Evolutionary conservation across 30 jellyfish, hydroid and myxozoan species (phyloP).

Genomic region (Chironex yamaguchii): DNA sequence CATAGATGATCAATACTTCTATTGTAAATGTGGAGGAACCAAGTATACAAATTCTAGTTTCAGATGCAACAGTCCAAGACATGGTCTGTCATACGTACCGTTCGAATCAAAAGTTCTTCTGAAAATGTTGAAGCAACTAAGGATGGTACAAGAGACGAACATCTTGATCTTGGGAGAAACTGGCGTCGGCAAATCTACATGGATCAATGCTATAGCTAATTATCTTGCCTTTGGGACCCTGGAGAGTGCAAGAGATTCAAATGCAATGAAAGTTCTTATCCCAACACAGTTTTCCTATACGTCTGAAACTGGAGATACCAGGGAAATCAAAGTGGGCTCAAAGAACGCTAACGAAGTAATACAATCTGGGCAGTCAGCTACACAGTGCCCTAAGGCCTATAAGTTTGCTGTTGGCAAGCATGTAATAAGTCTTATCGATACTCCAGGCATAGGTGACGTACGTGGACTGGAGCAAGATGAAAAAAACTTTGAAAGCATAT

Average conservation of each 20-base stretch:
- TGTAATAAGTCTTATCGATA: conserved; percentile 53
- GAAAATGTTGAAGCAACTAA: conserved; percentile 5
- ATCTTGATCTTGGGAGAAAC: conserved; percentile 65
- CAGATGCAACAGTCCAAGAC: conserved; percentile 62
- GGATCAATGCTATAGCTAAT: conserved; percentile 74
- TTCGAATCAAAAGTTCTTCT: neutral
- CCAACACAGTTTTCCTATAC: conserved; percentile 71
- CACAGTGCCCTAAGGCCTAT: conserved; percentile 76
- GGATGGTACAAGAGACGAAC: conserved; percentile 41
- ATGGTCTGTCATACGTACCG: conserved; percentile 36
- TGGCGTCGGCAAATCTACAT: conserved; percentile 73
- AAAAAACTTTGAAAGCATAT: conserved; percentile 69
- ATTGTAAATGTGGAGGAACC: conserved; percentile 68
- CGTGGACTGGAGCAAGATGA: conserved; percentile 80
- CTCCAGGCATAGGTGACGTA: conserved; percentile 83
- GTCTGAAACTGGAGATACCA: conserved; percentile 59
- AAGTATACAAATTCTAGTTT: conserved; percentile 8
- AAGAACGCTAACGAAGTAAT: conserved; percentile 40
- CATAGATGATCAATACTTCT: conserved; percentile 23
- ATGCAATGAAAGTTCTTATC: conserved; percentile 50
- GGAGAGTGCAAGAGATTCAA: conserved; percentile 18
- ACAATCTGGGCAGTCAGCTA: conserved; percentile 74
- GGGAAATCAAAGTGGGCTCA: conserved; percentile 27
- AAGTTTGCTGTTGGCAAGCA: conserved; percentile 50
- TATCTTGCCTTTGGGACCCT: conserved; percentile 32